Evolutionary conservation across 2,113 vertebrate species (phyloP).

Genomic region (Sisor rabdophorus): DNA sequence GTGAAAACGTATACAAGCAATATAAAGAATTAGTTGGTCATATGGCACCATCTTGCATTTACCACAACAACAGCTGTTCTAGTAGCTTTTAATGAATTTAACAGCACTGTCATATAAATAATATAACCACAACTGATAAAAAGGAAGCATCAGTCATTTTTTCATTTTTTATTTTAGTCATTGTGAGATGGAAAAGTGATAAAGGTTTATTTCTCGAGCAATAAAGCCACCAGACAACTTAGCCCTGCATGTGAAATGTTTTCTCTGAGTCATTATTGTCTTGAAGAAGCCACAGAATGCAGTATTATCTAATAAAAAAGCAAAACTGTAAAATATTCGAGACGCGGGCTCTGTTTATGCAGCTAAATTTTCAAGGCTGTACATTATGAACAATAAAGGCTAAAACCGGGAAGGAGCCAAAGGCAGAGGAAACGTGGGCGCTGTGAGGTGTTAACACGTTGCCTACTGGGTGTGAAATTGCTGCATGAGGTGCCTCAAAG

Average conservation of each 20-base stretch:
- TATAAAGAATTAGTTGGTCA: background rate
- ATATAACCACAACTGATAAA: background rate
- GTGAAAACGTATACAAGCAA: background rate
- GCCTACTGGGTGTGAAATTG: background rate
- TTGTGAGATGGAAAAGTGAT: background rate
- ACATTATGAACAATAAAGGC: constrained; percentile 28
- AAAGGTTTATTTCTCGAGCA: constrained; percentile 2
- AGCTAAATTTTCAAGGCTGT: background rate
- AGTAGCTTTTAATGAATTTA: background rate
- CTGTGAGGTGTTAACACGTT: constrained; percentile 16
- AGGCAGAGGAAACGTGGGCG: constrained; percentile 8
- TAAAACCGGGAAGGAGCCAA: background rate
- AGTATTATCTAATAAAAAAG: constrained; percentile 16
- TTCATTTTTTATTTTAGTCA: background rate
- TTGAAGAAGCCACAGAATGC: constrained; percentile 9
- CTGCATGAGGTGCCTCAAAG: background rate
- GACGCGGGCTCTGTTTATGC: background rate
- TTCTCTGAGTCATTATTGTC: constrained; percentile 7
- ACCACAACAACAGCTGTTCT: background rate
- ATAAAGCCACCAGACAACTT: background rate
- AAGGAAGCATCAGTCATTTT: background rate
- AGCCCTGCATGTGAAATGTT: background rate
- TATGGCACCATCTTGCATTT: background rate
- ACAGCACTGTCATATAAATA: background rate
- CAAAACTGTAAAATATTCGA: constrained; percentile 17